Percentiles rank a stretch among this genome's conserved stretches.
These are phyloP conservation scores for Philotrypesis tridentata DNA, from an alignment of 1,140 invertebrate species.

Conservation along the genomic window DNA sequence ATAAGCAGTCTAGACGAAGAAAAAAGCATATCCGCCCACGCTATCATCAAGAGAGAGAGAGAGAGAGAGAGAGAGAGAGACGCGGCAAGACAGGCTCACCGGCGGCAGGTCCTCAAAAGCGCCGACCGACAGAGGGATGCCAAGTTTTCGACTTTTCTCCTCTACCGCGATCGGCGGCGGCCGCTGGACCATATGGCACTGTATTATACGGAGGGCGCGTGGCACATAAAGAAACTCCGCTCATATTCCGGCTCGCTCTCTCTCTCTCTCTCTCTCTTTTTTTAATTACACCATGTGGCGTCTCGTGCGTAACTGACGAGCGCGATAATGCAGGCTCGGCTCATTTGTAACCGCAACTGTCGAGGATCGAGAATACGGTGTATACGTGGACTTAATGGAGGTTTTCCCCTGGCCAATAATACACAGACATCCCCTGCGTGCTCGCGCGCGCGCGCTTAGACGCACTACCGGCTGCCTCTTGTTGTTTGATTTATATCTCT, in stretches of 20 bases:
- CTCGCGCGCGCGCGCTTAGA: background rate
- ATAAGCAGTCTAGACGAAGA: background rate
- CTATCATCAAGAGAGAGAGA: background rate
- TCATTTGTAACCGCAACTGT: constrained; percentile 66
- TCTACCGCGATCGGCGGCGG: background rate
- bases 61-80: background rate
- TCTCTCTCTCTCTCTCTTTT: constrained; percentile 54
- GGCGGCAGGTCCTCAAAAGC: background rate
- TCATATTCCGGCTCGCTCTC: background rate
- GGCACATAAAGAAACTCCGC: constrained; percentile 63
- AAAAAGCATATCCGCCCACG: constrained; percentile 5
- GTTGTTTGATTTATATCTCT: constrained; percentile 19
- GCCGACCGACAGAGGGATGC: background rate
- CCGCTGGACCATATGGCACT: constrained; percentile 68
- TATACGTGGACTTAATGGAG: constrained; percentile 4
- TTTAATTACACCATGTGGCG: constrained; percentile 72
- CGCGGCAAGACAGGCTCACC: background rate
- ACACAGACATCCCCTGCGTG: constrained; percentile 15
- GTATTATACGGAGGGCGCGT: constrained; percentile 61
- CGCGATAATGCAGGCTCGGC: constrained; percentile 29
- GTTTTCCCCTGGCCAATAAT: constrained; percentile 38
- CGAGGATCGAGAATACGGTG: constrained; percentile 25
- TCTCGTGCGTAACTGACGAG: constrained; percentile 45
- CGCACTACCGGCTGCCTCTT: constrained; percentile 1
- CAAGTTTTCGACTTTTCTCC: constrained; percentile 8